A percentile compares a stretch with the other conserved stretches of the same genome.
These are phyloP conservation scores for Quadroppia sp. DNA, from an alignment of 2,888 invertebrate species.

Conservation along the genomic window DNA sequence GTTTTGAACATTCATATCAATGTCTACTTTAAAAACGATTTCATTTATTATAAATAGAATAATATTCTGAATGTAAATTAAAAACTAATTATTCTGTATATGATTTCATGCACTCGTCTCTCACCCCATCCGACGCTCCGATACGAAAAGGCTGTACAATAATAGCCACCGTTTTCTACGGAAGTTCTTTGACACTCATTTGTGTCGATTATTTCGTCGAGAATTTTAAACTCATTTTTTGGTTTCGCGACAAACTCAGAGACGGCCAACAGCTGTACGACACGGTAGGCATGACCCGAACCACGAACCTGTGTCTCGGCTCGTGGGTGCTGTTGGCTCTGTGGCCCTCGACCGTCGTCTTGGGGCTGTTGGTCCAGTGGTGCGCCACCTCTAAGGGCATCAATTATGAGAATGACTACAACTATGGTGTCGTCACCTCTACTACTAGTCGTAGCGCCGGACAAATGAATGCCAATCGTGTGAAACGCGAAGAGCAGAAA, in stretches of 20 bases:
- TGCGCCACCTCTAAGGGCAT: slow-evolving; percentile 64
- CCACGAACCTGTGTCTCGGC: slow-evolving; percentile 61
- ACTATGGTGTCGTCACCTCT: slow-evolving; percentile 36
- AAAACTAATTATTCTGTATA: no score
- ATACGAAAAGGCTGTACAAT: slow-evolving; percentile 59
- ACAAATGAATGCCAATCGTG: not conserved
- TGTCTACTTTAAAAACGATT: no score
- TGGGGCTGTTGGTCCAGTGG: slow-evolving; percentile 66
- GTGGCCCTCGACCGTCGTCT: slow-evolving; percentile 67
- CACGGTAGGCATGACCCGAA: slow-evolving; percentile 20
- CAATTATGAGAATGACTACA: slow-evolving; percentile 52
- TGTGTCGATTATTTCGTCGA: slow-evolving; percentile 72
- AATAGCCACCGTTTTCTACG: slow-evolving; percentile 69
- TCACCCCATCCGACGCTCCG: no score
- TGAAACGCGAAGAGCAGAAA: slow-evolving; percentile 67
- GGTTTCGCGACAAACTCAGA: slow-evolving; percentile 62
- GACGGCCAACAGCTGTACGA: slow-evolving; percentile 39
- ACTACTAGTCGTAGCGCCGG: slow-evolving; percentile 7
- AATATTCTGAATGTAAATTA: no score
- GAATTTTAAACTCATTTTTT: slow-evolving; percentile 62
- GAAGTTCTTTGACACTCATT: slow-evolving; percentile 66
- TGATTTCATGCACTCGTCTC: no score
- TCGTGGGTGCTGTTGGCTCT: slow-evolving; percentile 69
- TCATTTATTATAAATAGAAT: no score
- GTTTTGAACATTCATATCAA: no score